phyloP scores from a whole-genome alignment of 2,888 invertebrate species.

The Pachycephus smyrnensis region DNA sequence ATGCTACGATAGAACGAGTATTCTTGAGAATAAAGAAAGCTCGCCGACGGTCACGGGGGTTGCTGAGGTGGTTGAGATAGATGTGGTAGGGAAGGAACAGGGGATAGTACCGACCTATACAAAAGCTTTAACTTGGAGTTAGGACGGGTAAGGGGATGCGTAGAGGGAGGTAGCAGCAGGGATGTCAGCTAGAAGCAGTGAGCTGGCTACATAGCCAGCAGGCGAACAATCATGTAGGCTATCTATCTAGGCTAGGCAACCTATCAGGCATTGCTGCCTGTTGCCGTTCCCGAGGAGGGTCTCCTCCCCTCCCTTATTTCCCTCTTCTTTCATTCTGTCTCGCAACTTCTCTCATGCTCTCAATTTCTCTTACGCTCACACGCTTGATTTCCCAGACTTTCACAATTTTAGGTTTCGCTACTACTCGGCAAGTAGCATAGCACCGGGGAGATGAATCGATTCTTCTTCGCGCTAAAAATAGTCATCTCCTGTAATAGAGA shows the following conservation, averaged over 20 bases:
- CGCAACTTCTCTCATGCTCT: not conserved
- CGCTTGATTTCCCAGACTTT: not conserved
- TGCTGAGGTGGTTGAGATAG: not conserved
- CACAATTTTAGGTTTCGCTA: slow-evolving; percentile 3
- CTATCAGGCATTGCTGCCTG: not conserved
- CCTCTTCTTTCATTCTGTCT: not conserved
- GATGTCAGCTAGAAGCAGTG: not conserved
- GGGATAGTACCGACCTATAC: not conserved
- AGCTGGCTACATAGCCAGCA: not conserved
- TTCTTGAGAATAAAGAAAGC: not conserved
- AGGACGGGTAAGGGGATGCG: not conserved
- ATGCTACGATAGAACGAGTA: not conserved
- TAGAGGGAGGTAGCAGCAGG: not conserved
- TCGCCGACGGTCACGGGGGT: not conserved
- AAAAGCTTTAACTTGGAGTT: not conserved
- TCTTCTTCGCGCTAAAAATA: slow-evolving; percentile 51
- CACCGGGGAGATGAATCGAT: slow-evolving; percentile 50
- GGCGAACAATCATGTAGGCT: not conserved
- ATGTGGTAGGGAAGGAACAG: not conserved
- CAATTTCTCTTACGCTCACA: not conserved
- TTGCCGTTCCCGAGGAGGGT: not conserved
- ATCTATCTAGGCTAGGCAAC: not conserved
- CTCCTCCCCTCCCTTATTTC: not conserved
- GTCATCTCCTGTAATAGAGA: slow-evolving; percentile 26
- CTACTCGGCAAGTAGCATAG: slow-evolving; percentile 6